A percentile compares a stretch with the other conserved stretches of the same genome.
phyloP scores from a whole-genome alignment of 2,113 vertebrate genomes.

The Cyprichromis sp. region DNA sequence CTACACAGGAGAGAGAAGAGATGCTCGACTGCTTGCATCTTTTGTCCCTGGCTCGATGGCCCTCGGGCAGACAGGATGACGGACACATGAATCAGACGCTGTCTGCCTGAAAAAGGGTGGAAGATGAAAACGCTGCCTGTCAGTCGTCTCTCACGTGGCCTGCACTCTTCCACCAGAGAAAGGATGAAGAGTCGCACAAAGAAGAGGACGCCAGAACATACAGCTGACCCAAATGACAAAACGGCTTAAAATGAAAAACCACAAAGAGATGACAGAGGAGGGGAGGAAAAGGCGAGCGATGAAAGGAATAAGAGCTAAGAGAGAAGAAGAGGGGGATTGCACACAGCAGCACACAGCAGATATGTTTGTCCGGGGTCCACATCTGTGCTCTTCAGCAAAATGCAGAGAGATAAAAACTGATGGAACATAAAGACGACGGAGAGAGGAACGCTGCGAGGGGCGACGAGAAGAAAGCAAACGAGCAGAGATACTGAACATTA shows the following conservation, averaged over 20 bases:
- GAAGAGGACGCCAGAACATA: neutral
- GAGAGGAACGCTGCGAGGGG: neutral
- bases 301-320: neutral
- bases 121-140: neutral
- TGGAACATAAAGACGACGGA: neutral
- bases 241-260: neutral
- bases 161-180: neutral
- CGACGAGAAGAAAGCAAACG: neutral
- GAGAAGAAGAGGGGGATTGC: neutral
- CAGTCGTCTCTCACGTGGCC: slow-evolving; percentile 7
- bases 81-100: slow-evolving; percentile 60
- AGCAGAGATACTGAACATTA: neutral
- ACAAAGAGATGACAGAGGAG: neutral
- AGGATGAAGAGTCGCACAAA: neutral
- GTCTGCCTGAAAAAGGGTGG: slow-evolving; percentile 32
- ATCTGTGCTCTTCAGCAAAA: neutral
- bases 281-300: neutral
- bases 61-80: slow-evolving; percentile 43
- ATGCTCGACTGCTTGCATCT: slow-evolving; percentile 51
- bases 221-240: slow-evolving; percentile 7
- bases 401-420: neutral
- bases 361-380: neutral
- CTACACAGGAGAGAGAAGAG: slow-evolving; percentile 2
- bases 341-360: neutral
- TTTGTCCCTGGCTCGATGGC: slow-evolving; percentile 39